phyloP scores from a whole-genome alignment of 2,888 invertebrate species.

The Theristus sp. region DNA sequence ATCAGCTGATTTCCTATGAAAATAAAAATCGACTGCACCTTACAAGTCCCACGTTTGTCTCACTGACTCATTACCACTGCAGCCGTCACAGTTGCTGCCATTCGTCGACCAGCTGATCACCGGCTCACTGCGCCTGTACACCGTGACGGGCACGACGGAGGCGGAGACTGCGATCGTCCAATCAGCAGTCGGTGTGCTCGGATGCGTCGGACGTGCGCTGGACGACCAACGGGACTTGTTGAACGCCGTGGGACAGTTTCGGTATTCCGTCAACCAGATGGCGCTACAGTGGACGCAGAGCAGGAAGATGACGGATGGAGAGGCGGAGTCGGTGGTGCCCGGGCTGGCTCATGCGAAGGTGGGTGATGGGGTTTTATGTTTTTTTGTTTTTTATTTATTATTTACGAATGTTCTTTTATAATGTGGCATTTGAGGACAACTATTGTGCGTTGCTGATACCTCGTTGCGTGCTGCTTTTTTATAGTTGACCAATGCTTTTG shows the following conservation, averaged over 20 bases:
- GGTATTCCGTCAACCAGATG: slow-evolving; percentile 8
- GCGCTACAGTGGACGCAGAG: slow-evolving; percentile 1
- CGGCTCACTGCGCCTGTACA: too few species aligned
- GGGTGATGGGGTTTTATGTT: too few species aligned
- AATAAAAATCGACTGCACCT: too few species aligned
- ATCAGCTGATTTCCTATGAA: too few species aligned
- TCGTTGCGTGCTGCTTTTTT: too few species aligned
- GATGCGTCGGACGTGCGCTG: background rate
- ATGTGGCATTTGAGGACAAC: too few species aligned
- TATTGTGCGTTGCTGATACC: too few species aligned
- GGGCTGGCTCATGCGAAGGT: slow-evolving; percentile 12
- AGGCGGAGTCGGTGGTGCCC: slow-evolving; percentile 9
- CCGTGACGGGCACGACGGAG: slow-evolving; percentile 65
- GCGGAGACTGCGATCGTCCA: slow-evolving; percentile 63
- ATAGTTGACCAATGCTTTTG: too few species aligned
- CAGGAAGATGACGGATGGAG: too few species aligned
- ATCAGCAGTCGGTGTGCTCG: slow-evolving; percentile 72
- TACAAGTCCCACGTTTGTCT: too few species aligned
- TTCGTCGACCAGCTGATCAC: slow-evolving; percentile 13
- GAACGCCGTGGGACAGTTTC: slow-evolving; percentile 9
- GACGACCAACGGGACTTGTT: slow-evolving; percentile 5
- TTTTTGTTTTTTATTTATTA: too few species aligned
- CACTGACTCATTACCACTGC: background rate
- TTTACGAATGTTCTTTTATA: too few species aligned
- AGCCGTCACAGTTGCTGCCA: slow-evolving; percentile 9